Evolutionary conservation across 2,888 invertebrate species (phyloP).

Genomic region (Trissolcus brochymenae): DNA sequence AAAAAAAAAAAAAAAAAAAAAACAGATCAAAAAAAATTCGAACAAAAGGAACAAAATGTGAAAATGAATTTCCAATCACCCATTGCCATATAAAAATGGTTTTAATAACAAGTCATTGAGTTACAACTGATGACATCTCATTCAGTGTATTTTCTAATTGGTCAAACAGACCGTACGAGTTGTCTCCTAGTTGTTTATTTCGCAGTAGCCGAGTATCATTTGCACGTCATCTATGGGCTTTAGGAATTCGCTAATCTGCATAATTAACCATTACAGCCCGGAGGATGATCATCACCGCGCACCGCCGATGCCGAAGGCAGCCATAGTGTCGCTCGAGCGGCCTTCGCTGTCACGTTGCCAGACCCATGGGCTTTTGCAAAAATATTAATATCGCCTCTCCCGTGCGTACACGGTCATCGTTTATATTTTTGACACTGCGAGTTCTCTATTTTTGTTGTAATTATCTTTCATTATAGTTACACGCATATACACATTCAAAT

Average conservation of each 20-base stretch:
- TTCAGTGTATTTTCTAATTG: no score
- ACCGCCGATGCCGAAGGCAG: constrained; percentile 32
- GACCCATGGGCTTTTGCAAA: constrained; percentile 25
- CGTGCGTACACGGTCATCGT: constrained; percentile 27
- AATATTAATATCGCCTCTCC: constrained; percentile 42
- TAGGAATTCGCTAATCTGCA: constrained; percentile 56
- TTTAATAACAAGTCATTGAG: no score
- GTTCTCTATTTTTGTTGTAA: constrained; percentile 44
- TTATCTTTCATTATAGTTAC: constrained; percentile 49
- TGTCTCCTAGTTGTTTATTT: constrained; percentile 36
- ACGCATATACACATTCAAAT: constrained; percentile 41
- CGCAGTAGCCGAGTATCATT: constrained; percentile 61
- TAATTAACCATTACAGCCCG: constrained; percentile 56
- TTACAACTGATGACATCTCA: no score
- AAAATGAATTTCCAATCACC: no score
- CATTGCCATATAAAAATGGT: no score
- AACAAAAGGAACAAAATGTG: no score
- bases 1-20: no score
- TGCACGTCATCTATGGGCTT: constrained; percentile 54
- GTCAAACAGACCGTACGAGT: no score
- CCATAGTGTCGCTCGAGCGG: constrained; percentile 42
- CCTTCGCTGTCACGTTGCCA: constrained; percentile 50
- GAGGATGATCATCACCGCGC: constrained; percentile 50
- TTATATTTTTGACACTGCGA: constrained; percentile 46
- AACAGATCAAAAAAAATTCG: no score